These are phyloP conservation scores for Betta splendens DNA, from an alignment of 2,797 vertebrate genomes.

Conservation along the genomic window DNA sequence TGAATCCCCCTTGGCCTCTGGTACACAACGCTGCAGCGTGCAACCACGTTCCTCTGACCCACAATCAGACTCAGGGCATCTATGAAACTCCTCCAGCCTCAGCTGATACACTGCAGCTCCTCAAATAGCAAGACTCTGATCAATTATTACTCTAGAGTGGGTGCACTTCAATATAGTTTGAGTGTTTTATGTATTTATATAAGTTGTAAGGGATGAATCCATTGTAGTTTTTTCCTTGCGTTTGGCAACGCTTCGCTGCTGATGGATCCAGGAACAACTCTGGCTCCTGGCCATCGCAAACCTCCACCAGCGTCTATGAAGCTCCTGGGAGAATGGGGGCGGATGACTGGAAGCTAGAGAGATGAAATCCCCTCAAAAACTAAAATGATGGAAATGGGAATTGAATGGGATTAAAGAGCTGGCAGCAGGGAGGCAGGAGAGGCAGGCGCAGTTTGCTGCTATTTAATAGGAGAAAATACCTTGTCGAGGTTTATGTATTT, in stretches of 20 bases:
- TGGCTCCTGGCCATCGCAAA: constrained; percentile 49
- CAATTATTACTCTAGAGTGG: background rate
- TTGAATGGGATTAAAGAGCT: constrained; percentile 35
- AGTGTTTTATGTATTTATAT: background rate
- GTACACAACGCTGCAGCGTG: too few species aligned
- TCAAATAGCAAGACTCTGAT: background rate
- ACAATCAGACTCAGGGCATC: too few species aligned
- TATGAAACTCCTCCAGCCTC: too few species aligned
- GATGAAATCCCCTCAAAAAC: constrained; percentile 1
- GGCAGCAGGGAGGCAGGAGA: constrained; percentile 1
- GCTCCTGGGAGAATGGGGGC: constrained; percentile 17
- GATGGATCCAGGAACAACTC: constrained; percentile 26
- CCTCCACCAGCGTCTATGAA: constrained; percentile 53
- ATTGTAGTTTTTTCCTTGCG: background rate
- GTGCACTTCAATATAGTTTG: background rate
- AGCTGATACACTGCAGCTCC: too few species aligned
- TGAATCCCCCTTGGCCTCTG: too few species aligned
- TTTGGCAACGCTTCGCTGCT: constrained; percentile 13
- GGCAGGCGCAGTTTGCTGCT: background rate
- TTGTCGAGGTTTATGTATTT: background rate
- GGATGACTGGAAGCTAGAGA: constrained; percentile 7
- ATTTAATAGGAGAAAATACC: background rate
- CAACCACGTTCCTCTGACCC: too few species aligned
- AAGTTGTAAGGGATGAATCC: background rate
- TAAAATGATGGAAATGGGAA: constrained; percentile 22